Conservation (phyloP, 2,113 vertebrate genomes). For the Eleginops maclovinus region DNA sequence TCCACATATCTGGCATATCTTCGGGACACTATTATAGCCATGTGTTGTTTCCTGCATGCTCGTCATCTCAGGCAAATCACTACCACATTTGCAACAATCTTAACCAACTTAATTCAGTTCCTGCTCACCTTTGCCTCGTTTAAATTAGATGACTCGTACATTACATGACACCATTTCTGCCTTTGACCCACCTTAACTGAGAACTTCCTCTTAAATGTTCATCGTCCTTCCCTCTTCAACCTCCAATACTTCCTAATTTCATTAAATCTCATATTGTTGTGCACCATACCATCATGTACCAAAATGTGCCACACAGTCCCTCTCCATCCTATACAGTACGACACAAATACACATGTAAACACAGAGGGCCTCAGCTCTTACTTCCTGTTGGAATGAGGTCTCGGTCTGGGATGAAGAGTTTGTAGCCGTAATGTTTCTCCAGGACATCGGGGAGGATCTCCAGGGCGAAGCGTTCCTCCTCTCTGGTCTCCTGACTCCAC, state of each 20-base stretch:
- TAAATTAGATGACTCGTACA: background rate
- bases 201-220: background rate
- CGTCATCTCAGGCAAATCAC: background rate
- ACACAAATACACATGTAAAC: background rate
- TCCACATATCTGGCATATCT: background rate
- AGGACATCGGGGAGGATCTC: constrained; percentile 98
- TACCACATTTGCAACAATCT: background rate
- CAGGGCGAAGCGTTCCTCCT: constrained; percentile 97
- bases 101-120: background rate
- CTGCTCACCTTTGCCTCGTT: background rate
- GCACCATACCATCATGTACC: constrained; percentile 4
- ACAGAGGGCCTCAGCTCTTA: constrained; percentile 81
- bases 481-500: constrained; percentile 97
- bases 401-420: constrained; percentile 97
- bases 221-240: background rate
- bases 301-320: constrained; percentile 9
- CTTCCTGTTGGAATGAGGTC: constrained; percentile 99
- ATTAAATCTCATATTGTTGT: background rate
- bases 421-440: constrained; percentile 99
- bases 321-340: background rate
- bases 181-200: background rate
- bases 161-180: background rate
- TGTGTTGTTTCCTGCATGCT: background rate
- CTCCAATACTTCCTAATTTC: background rate
- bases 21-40: background rate